Conservation (phyloP, 2,113 vertebrate species). For the Tetrax tetrax region DNA sequence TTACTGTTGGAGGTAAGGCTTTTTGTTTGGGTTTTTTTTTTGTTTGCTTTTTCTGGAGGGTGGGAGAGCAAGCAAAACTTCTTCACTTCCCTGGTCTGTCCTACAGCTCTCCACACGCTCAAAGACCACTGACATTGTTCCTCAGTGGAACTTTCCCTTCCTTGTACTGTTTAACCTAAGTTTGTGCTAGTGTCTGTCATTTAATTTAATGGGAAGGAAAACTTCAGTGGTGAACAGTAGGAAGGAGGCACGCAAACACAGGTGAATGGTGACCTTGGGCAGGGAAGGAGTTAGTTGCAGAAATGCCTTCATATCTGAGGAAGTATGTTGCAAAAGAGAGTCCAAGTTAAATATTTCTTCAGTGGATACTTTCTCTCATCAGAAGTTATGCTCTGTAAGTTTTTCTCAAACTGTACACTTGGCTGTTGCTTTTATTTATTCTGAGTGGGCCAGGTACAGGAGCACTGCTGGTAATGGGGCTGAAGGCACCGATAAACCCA, state of each 20-base stretch:
- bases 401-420: neutral
- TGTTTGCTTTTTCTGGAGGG: neutral
- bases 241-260: neutral
- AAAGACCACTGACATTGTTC: neutral
- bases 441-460: no score
- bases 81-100: neutral
- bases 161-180: neutral
- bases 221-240: neutral
- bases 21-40: neutral
- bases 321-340: neutral
- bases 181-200: neutral
- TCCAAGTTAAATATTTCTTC: neutral
- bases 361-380: neutral
- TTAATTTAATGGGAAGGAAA: neutral
- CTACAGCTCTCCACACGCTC: neutral
- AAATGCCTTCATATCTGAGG: neutral
- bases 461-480: rapidly evolving
- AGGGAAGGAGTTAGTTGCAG: neutral
- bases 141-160: neutral
- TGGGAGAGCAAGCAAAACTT: neutral
- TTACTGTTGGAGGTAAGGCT: neutral
- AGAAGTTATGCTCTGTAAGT: neutral
- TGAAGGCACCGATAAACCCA: neutral
- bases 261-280: neutral
- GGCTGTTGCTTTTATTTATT: neutral